Conservation (phyloP, 2,797 vertebrate species). For the Anguilla anguilla region DNA sequence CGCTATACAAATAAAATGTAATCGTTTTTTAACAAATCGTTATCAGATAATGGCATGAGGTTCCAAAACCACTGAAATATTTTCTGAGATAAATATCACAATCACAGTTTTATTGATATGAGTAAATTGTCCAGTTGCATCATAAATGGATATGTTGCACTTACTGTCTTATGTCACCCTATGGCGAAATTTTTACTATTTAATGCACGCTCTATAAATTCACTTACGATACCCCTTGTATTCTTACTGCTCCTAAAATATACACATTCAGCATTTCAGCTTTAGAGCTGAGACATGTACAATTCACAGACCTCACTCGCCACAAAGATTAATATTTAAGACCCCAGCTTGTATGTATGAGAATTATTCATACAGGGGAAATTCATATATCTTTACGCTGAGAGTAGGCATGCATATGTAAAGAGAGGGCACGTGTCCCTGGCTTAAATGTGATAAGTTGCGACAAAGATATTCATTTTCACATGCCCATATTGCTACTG, state of each 20-base stretch:
- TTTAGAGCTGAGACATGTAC: not conserved
- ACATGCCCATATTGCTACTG: not conserved
- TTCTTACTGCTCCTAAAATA: not conserved
- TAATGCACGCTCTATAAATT: not conserved
- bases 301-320: not conserved
- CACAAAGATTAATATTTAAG: slow-evolving; percentile 7
- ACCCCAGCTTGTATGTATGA: not conserved
- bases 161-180: not conserved
- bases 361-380: slow-evolving; percentile 16
- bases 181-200: not conserved
- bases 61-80: not conserved
- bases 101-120: slow-evolving; percentile 2
- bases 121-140: not conserved
- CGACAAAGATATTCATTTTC: slow-evolving; percentile 19
- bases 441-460: not conserved
- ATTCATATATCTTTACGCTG: not conserved
- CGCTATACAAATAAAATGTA: not conserved
- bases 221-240: not conserved
- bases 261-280: not conserved
- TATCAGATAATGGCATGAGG: not conserved
- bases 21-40: not conserved
- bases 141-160: not conserved
- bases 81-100: not conserved
- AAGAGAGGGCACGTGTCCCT: not conserved
- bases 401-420: not conserved